Evolutionary conservation across 2,113 vertebrate genomes (phyloP).

Genomic region (Vanacampus margaritifer): DNA sequence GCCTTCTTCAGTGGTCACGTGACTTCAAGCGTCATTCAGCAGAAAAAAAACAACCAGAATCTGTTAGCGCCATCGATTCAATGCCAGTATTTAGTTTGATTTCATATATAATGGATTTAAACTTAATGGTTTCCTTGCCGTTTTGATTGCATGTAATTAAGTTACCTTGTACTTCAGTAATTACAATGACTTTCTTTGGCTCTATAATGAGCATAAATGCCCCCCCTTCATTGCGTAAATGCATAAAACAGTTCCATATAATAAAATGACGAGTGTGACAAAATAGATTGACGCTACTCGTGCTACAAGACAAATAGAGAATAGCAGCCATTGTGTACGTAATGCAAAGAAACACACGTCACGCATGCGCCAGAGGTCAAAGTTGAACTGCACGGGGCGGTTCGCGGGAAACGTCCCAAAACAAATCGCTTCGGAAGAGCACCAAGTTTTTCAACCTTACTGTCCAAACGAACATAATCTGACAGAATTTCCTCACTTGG

Average conservation of each 20-base stretch:
- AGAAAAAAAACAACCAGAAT: background rate
- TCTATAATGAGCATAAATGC: background rate
- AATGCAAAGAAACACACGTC: background rate
- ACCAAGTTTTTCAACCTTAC: background rate
- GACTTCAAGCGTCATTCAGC: background rate
- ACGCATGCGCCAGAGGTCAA: conserved; percentile 26
- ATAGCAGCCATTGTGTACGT: background rate
- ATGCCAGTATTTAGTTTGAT: background rate
- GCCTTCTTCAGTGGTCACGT: background rate
- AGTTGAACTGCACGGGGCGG: conserved; percentile 30
- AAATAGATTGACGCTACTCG: background rate
- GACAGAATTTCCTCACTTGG: background rate
- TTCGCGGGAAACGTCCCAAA: conserved; percentile 66
- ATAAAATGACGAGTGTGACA: background rate
- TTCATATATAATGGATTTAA: background rate
- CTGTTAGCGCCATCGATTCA: background rate
- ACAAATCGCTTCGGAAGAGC: conserved; percentile 22
- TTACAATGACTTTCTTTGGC: background rate
- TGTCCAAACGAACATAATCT: background rate
- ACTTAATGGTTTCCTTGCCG: background rate
- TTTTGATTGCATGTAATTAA: background rate
- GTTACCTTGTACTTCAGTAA: background rate
- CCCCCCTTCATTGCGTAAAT: background rate
- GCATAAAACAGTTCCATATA: background rate
- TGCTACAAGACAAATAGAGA: background rate